Conservation (phyloP, 2,888 invertebrate species). For the Callimorpha dominula region DNA sequence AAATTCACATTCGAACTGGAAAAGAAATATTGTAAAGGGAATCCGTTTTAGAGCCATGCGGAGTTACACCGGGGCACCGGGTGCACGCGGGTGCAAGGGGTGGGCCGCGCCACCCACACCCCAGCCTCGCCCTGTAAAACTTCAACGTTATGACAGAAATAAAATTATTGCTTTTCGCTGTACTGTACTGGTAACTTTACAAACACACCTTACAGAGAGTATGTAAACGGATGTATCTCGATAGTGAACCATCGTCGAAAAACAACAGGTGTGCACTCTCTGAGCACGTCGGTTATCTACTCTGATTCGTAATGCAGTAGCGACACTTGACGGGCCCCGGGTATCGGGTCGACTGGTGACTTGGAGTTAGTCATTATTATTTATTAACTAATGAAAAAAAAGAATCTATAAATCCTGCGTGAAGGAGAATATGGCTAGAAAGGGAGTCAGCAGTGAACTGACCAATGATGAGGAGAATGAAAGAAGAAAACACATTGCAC, state of each 20-base stretch:
- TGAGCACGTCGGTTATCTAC: background rate
- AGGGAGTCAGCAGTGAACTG: no score
- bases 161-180: constrained; percentile 49
- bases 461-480: no score
- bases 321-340: background rate
- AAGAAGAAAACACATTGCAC: no score
- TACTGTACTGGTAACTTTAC: constrained; percentile 40
- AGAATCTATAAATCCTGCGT: no score
- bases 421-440: no score
- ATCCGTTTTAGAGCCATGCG: constrained; percentile 56
- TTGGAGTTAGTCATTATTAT: no score
- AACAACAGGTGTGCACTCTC: background rate
- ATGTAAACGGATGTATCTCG: no score
- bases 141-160: constrained; percentile 58
- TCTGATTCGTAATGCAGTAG: no score
- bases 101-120: constrained; percentile 39
- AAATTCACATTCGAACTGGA: constrained; percentile 64
- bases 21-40: constrained; percentile 67
- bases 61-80: background rate
- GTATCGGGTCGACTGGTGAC: no score
- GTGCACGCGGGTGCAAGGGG: constrained; percentile 10
- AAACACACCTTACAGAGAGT: constrained; percentile 22
- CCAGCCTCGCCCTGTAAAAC: constrained; percentile 32
- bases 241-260: background rate
- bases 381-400: no score